These are phyloP conservation scores for Thereva unica DNA, from an alignment of 2,888 invertebrate genomes.

Conservation along the genomic window DNA sequence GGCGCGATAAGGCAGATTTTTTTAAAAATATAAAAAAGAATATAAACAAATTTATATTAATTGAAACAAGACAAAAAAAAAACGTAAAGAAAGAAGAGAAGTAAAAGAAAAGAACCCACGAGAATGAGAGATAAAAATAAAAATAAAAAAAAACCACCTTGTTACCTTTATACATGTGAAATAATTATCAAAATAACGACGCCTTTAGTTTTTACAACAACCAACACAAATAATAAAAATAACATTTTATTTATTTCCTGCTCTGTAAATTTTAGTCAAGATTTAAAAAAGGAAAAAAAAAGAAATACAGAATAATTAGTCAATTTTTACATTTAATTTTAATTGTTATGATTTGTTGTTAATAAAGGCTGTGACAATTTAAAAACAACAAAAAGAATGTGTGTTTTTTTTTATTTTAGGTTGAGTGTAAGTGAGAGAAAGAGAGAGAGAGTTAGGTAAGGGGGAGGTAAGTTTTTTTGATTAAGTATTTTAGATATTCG, in stretches of 20 bases:
- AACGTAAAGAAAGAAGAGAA: too few species aligned
- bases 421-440: too few species aligned
- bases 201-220: background rate
- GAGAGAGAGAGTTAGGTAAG: too few species aligned
- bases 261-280: slow-evolving; percentile 7
- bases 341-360: slow-evolving; percentile 35
- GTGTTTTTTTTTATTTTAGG: background rate
- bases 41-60: too few species aligned
- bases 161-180: background rate
- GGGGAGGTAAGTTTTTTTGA: too few species aligned
- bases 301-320: slow-evolving; percentile 7
- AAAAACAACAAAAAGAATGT: background rate
- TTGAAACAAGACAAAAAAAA: too few species aligned
- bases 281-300: background rate
- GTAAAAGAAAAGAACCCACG: too few species aligned
- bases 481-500: too few species aligned
- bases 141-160: background rate
- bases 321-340: slow-evolving; percentile 22
- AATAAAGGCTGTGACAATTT: slow-evolving; percentile 33
- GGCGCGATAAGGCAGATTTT: too few species aligned
- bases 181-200: background rate
- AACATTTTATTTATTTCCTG: slow-evolving; percentile 9
- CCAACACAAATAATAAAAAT: background rate
- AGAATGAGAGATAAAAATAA: too few species aligned
- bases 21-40: too few species aligned